Percentiles rank a stretch among this genome's conserved stretches.
Conservation (phyloP, 2,888 invertebrate genomes). For the Noctua janthina region DNA sequence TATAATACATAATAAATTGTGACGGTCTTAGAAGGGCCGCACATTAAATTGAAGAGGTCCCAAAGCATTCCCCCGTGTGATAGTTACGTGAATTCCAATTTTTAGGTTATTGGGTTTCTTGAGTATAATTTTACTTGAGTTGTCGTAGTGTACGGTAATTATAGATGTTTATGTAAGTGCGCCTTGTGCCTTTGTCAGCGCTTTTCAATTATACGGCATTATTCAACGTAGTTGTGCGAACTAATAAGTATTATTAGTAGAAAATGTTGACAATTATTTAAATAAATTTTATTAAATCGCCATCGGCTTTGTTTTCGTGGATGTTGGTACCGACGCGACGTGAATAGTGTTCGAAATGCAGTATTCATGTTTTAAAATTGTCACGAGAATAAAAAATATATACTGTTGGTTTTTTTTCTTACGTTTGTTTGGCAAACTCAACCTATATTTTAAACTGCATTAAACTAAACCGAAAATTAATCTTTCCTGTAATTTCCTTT, state of each 20-base stretch:
- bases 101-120: constrained; percentile 43
- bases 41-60: constrained; percentile 61
- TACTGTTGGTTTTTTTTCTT: neutral
- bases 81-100: constrained; percentile 50
- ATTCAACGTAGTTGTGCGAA: neutral
- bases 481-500: neutral
- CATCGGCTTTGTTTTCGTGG: neutral
- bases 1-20: constrained; percentile 64
- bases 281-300: neutral
- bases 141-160: constrained; percentile 30
- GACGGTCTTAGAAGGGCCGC: constrained; percentile 67
- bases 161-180: constrained; percentile 8
- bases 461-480: neutral
- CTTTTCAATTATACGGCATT: constrained; percentile 18
- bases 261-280: neutral
- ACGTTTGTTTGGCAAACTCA: neutral
- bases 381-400: neutral
- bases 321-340: neutral
- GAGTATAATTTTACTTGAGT: constrained; percentile 42
- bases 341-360: neutral
- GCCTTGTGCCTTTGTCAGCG: neutral
- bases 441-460: neutral
- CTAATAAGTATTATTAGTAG: neutral
- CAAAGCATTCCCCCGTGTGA: constrained; percentile 34
- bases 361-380: neutral